Evolutionary conservation across 2,888 invertebrate species (phyloP), one percentile per base, ranked within the genome.

Genomic region (Agapetus fuscipes): DNA sequence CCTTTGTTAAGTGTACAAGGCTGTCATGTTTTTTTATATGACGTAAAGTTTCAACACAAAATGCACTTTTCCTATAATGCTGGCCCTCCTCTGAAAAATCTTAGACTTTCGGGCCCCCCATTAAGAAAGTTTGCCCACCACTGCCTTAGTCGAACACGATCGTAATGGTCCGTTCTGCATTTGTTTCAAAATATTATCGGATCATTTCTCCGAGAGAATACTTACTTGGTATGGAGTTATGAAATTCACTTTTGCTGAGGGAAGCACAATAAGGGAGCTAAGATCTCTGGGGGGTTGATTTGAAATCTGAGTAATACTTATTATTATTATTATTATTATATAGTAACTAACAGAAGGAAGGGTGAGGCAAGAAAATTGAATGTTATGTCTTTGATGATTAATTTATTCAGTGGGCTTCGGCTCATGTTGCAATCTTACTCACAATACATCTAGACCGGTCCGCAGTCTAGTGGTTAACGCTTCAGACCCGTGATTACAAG

Each of bases 221-320:
- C 35, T 38, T 41, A 30, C 30, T 27, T 10, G 14, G 33, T 31
- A n/a, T 15, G 31, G 40, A 33, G 40, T 41, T 46, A 45, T 45
- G 45, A 45, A 42, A 25, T 42, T 45, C 40, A 17, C 34, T 35
- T 39, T 42, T 45, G 41, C 33, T 29, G 26, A 20, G 27, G 42
- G 39, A 39, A 39, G 29, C 39, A 34, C 35, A 32, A 36, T 39
- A 39, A 43, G 27, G 36, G 33, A 39, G 35, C 35, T 17, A 20
- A 20, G 24, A 27, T 14, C 16, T 25, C 15, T 12, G 28, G 33
- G 42, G 37, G 42, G 31, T 17, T 30, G 37, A 38, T 34, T 34
- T 42, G 46, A 46, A 46, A 46, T 43, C 46, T 33, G 46, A 46
- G 46, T 37, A 46, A 46, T 46, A 46, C 46, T 46, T 46, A 46